A percentile compares a stretch with the other conserved stretches of the same genome.
Conservation (phyloP, 2,888 invertebrate species). For the Imbricaverruca yamaguchii region DNA sequence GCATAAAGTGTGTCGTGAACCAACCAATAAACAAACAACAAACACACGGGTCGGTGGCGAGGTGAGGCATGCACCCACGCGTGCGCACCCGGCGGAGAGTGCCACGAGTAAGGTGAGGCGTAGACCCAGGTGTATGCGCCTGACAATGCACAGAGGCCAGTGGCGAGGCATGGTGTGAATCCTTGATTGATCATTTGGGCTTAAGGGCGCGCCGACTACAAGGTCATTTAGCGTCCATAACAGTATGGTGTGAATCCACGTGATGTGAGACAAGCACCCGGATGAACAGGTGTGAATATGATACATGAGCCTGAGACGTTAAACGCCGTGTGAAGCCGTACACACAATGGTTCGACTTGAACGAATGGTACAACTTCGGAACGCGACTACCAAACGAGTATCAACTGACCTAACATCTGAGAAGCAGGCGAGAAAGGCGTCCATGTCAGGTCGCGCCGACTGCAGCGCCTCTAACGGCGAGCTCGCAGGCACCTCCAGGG, state of each 20-base stretch:
- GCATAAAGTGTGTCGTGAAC: too few species aligned
- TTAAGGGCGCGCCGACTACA: too few species aligned
- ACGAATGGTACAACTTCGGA: too few species aligned
- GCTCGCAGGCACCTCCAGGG: conserved; percentile 49
- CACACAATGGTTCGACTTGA: too few species aligned
- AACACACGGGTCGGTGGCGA: background rate
- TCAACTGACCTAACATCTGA: conserved; percentile 46
- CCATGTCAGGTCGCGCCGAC: conserved; percentile 24
- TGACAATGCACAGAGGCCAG: background rate
- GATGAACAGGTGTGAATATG: too few species aligned
- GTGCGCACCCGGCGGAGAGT: background rate
- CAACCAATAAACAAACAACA: too few species aligned
- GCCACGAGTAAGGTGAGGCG: conserved; percentile 23
- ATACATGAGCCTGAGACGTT: conserved; percentile 40
- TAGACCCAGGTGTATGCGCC: background rate
- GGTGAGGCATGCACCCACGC: conserved; percentile 24
- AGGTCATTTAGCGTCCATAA: too few species aligned
- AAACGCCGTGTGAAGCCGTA: too few species aligned
- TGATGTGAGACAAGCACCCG: too few species aligned
- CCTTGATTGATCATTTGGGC: too few species aligned
- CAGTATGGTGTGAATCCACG: conserved; percentile 34
- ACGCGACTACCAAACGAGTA: too few species aligned
- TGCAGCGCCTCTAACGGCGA: conserved; percentile 44
- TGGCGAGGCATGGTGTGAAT: conserved; percentile 33
- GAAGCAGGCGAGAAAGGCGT: conserved; percentile 48